Conservation (phyloP, 2,113 vertebrate genomes). For the Mormyrus iriodes region DNA sequence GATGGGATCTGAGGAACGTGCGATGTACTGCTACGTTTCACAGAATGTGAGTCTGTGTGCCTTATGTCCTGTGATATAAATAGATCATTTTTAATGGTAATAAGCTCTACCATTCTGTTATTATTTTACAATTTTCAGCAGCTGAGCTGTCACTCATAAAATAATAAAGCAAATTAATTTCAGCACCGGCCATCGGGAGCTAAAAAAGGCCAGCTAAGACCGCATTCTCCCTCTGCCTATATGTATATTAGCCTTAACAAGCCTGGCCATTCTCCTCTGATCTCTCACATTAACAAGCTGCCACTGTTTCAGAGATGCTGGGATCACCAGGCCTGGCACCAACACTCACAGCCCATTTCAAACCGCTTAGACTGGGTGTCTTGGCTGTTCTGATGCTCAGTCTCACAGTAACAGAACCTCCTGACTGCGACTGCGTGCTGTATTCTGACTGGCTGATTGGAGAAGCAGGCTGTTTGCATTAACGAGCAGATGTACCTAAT, state of each 20-base stretch:
- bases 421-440: background rate
- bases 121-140: constrained; percentile 26
- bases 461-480: background rate
- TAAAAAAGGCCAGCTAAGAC: background rate
- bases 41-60: background rate
- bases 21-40: background rate
- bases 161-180: constrained; percentile 47
- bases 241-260: background rate
- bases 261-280: background rate
- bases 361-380: background rate
- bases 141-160: constrained; percentile 43
- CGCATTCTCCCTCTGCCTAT: background rate
- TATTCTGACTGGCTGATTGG: background rate
- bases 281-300: background rate
- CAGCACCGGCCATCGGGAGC: constrained; percentile 14
- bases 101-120: constrained; percentile 27
- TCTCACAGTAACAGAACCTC: background rate
- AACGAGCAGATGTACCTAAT: background rate
- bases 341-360: background rate
- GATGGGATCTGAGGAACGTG: background rate
- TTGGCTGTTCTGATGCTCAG: background rate
- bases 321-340: background rate
- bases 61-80: background rate
- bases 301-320: background rate
- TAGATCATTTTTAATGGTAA: constrained; percentile 8